phyloP scores from a whole-genome alignment of 2,888 invertebrate genomes.

The Dryobota labecula region DNA sequence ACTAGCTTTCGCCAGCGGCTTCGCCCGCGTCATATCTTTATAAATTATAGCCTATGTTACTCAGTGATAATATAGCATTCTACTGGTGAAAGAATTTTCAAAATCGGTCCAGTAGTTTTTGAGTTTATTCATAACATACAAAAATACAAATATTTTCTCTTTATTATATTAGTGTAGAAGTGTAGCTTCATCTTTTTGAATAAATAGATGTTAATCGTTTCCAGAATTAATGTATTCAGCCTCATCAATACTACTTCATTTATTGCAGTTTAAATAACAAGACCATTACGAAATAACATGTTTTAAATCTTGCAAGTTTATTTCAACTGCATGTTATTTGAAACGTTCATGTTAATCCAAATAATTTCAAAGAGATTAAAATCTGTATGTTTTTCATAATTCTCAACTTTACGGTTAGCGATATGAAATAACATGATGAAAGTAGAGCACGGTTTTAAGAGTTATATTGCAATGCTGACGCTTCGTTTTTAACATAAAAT shows the following conservation, averaged over 20 bases:
- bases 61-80: too few species aligned
- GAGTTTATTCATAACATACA: too few species aligned
- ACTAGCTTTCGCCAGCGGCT: too few species aligned
- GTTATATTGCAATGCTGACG: constrained; percentile 62
- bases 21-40: too few species aligned
- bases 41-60: too few species aligned
- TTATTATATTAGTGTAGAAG: too few species aligned
- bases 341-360: constrained; percentile 63
- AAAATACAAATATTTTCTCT: too few species aligned
- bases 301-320: constrained; percentile 21
- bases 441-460: constrained; percentile 68
- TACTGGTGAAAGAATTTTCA: too few species aligned
- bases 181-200: not conserved
- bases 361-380: constrained; percentile 67
- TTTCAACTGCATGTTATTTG: constrained; percentile 37
- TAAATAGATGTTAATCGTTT: not conserved
- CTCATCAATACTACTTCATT: not conserved
- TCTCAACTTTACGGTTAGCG: constrained; percentile 62
- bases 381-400: constrained; percentile 67
- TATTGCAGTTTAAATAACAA: constrained; percentile 11
- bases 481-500: constrained; percentile 65
- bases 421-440: constrained; percentile 68
- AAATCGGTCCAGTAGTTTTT: too few species aligned
- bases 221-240: not conserved
- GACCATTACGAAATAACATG: not conserved